Percentiles rank a stretch among this genome's conserved stretches.
Conservation (phyloP, 2,113 vertebrate genomes). For the Equus przewalskii region DNA sequence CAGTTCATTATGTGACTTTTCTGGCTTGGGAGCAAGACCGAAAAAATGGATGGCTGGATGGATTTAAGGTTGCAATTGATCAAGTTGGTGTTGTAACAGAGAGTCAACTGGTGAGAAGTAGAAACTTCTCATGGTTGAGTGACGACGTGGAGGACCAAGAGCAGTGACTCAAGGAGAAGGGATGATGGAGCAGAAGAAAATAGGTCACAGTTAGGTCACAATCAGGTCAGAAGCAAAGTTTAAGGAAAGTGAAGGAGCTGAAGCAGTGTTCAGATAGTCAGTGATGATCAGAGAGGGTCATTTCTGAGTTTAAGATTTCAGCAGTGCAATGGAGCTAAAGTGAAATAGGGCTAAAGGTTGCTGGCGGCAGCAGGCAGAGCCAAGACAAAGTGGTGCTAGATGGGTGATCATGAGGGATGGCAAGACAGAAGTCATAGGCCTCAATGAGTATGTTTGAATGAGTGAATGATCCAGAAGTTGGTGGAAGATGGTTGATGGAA, state of each 20-base stretch:
- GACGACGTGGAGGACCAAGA: neutral
- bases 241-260: neutral
- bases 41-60: neutral
- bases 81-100: neutral
- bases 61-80: neutral
- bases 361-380: neutral
- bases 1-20: neutral
- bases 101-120: neutral
- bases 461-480: neutral
- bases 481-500: neutral
- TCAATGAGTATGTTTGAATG: neutral
- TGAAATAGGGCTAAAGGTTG: too few species aligned
- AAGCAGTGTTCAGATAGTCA: neutral
- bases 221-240: neutral
- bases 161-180: neutral
- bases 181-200: neutral
- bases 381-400: neutral
- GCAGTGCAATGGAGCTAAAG: neutral
- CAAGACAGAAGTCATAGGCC: neutral
- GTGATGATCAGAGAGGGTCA: neutral
- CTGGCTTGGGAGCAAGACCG: neutral
- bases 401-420: too few species aligned
- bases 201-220: neutral
- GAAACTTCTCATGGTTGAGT: neutral
- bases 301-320: neutral